Evolutionary conservation across 2,888 invertebrate species (phyloP), one percentile per base, ranked within the genome.

Genomic region (Criorhina ranunculi): DNA sequence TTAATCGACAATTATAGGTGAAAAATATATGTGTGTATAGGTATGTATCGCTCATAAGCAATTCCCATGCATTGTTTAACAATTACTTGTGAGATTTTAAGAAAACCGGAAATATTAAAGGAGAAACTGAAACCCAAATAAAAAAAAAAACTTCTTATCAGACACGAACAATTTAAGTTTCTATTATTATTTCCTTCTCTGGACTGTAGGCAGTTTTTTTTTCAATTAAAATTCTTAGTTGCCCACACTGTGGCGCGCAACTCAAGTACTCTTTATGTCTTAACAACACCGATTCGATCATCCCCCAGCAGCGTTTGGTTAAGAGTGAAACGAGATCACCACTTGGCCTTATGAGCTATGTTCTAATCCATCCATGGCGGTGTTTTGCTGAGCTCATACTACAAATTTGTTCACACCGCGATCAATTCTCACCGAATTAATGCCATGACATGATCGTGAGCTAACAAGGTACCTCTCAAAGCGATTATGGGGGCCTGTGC

Each of bases 371-470:
- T 64, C 15, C 31, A 44, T 7, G 15, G 31, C 55, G 35, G 35
- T 46, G 35, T 12, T 35, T 35, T 17, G 19, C 53, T 77, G 67
- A 77, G 67, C 51, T 77, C 77, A 77, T 76, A 24, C 51, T 29
- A 40, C 67, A 24, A 51, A 67, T 67, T 77, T 19, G 35, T 77
- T 69, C 53, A 60, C 67, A 69, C 67, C 42, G 15, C 33, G 33
- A 67, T 67, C 59, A 76, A 60, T 76, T 67, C 57, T 42, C 51
- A 59, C 35, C 12, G 35, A 69, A 44, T 60, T 69, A 59, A 69
- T 44, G 60, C 24, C 51, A 42, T 67, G 46, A 51, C 57, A 40
- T 35, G 40, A 62, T 72, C 59, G 19, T 19, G 59, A 79, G 51
- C 37, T 78, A 64, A 69, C 72, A 73, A 62, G 77, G 67, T 60